Evolutionary conservation across 35 echinoderm and acorn worm genomes (phyloP).

Genomic region (Ptychodera flava): DNA sequence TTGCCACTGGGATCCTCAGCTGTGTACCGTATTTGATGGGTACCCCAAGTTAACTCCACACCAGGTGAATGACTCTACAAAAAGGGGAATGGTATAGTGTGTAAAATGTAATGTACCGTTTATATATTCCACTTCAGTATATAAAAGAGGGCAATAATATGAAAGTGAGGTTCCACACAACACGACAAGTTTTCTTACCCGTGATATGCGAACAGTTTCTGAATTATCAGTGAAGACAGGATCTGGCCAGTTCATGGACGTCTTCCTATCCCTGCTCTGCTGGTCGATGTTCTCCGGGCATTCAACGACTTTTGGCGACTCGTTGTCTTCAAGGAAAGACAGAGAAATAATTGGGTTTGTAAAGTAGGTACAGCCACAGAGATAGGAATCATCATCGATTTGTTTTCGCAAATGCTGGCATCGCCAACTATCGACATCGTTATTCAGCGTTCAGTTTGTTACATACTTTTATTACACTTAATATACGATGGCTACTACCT

Average conservation of each 20-base stretch:
- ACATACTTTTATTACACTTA: no score
- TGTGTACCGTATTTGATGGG: conserved; percentile 25
- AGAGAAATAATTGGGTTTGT: not conserved
- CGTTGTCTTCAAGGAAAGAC: conserved; percentile 5
- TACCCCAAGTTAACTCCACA: conserved; percentile 16
- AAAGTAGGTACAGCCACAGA: no score
- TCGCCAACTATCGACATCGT: no score
- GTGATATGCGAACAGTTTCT: not conserved
- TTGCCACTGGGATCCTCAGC: not conserved
- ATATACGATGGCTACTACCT: no score
- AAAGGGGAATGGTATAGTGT: not conserved
- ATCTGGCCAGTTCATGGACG: conserved; percentile 18
- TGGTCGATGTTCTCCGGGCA: conserved; percentile 22
- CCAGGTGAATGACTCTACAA: conserved; percentile 17
- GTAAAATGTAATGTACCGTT: no score
- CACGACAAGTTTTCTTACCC: not conserved
- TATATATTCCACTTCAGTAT: no score
- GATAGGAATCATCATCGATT: no score
- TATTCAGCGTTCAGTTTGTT: no score
- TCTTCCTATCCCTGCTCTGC: not conserved
- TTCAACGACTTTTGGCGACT: conserved; percentile 18
- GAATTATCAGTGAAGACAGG: conserved; percentile 39
- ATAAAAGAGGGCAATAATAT: no score
- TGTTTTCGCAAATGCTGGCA: no score
- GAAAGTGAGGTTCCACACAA: no score